A percentile compares a stretch with the other conserved stretches of the same genome.
These are phyloP conservation scores for Eulithis testata DNA, from an alignment of 2,888 invertebrate genomes.

Conservation along the genomic window DNA sequence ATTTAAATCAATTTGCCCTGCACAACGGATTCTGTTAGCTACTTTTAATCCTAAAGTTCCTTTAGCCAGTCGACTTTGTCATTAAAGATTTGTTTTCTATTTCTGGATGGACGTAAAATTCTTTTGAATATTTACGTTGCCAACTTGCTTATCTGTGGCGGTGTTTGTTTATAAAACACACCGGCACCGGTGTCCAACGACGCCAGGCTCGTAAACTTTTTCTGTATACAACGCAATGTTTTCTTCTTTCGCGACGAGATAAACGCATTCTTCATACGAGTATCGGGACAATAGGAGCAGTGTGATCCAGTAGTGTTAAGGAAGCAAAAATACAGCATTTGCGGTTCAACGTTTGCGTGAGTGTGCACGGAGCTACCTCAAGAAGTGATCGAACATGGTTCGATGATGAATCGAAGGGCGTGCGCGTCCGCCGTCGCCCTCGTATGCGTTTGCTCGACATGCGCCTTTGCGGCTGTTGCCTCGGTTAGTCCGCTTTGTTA, in stretches of 20 bases:
- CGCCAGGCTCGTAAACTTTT: conserved; percentile 53
- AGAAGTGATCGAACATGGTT: conserved; percentile 59
- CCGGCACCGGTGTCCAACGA: conserved; percentile 52
- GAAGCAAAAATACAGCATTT: conserved; percentile 66
- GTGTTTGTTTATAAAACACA: conserved; percentile 67
- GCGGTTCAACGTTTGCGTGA: conserved; percentile 73
- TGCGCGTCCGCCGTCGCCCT: conserved; percentile 64
- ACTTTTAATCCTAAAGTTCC: conserved; percentile 48
- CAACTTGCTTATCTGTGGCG: conserved; percentile 61
- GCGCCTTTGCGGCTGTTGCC: conserved; percentile 82
- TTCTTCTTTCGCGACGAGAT: conserved; percentile 35
- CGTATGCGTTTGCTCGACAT: conserved; percentile 72
- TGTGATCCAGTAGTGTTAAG: conserved; percentile 34
- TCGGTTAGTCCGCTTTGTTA: conserved; percentile 64
- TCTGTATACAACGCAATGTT: conserved; percentile 44
- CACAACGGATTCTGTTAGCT: conserved; percentile 32
- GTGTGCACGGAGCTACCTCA: conserved; percentile 61
- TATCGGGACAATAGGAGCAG: conserved; percentile 19
- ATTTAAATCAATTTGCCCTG: conserved; percentile 40
- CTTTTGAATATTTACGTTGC: conserved; percentile 55
- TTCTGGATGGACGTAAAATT: conserved; percentile 51
- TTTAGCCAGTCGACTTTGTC: conserved; percentile 35
- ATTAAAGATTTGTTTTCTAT: conserved; percentile 47
- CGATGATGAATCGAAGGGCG: conserved; percentile 65
- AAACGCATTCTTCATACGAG: conserved; percentile 33